These are phyloP conservation scores for Gnathonemus echidnorhynchus DNA, from an alignment of 2,113 vertebrate genomes.

Conservation along the genomic window DNA sequence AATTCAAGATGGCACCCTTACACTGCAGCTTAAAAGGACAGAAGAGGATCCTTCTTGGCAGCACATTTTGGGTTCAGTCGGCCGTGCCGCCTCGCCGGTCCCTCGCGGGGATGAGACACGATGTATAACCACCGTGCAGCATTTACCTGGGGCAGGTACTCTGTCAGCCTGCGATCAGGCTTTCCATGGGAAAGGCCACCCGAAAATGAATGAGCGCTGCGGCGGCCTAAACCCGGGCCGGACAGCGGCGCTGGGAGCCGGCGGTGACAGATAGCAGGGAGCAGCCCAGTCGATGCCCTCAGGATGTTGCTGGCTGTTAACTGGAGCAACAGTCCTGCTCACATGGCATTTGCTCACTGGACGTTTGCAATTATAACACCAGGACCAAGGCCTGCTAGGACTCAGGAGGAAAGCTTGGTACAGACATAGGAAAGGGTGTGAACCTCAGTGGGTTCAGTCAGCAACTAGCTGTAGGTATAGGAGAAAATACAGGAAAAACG, in stretches of 20 bases:
- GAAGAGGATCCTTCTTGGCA: background rate
- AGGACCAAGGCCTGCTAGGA: background rate
- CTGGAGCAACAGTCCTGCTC: background rate
- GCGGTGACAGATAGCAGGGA: background rate
- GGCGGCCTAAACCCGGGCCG: background rate
- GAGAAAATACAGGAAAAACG: background rate
- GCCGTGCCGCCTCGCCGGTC: background rate
- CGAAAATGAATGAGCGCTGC: background rate
- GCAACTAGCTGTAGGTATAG: background rate
- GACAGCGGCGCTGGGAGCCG: background rate
- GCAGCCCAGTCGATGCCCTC: background rate
- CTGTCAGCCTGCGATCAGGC: background rate
- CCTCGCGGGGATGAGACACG: background rate
- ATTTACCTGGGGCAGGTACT: background rate
- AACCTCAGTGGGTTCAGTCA: background rate
- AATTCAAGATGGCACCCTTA: background rate
- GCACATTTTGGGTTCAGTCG: background rate
- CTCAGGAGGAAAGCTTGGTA: background rate
- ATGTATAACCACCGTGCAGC: background rate
- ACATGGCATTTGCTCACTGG: background rate
- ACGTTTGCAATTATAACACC: background rate
- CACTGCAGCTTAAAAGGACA: background rate
- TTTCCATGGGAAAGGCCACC: background rate
- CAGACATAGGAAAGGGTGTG: background rate
- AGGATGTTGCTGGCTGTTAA: background rate